Base-by-base conservation (phyloP, 1,140 invertebrate genomes). In the Homalodisca vitripennis region DNA sequence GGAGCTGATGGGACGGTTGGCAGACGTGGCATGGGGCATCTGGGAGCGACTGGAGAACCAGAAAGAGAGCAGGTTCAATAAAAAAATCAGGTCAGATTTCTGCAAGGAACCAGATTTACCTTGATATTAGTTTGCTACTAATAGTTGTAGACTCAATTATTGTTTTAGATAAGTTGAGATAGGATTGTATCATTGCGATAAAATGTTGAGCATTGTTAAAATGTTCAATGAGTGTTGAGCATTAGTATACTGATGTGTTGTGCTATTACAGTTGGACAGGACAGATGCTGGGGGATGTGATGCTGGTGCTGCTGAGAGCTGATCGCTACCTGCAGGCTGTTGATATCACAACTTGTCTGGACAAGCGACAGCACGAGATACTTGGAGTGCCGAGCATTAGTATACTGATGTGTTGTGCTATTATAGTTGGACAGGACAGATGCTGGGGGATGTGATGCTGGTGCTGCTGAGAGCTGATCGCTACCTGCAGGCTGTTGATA, bases 401-500 rank as follows among this genome's bases (percentile, higher is more conserved):
- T 67, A 22, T 72, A 68, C n/a, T n/a, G n/a, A n/a, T n/a, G n/a
- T n/a, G n/a, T n/a, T n/a, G n/a, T n/a, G n/a, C n/a, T 62, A 57
- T 68, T 75, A 79, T 47, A 84, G 81, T 32, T 85, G 86, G 77
- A 84, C 84, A 27, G 86, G 85, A 1, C 78, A 80, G 70, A 84
- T 87, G 78, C 73, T 87, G 13, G 84, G 85, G 13, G 80, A 86
- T 73, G 79, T 87, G 22, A 76, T 87, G 31, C 77, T 75, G 0
- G 34, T 87, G 13, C 75, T 81, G 17, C 75, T 84, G 10, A 78
- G 81, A 67, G 79, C 79, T 64, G 77, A 77, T 17, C 75, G 82
- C 67, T 83, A 82, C 66, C 76, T 81, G n/a, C 80, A 83, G 66
- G 83, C 84, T 12, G 74, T 64, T 26, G 74, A 76, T 46, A 77